Evolutionary conservation across 2,797 vertebrate species (phyloP).

Genomic region (Anomalospiza imberbis): DNA sequence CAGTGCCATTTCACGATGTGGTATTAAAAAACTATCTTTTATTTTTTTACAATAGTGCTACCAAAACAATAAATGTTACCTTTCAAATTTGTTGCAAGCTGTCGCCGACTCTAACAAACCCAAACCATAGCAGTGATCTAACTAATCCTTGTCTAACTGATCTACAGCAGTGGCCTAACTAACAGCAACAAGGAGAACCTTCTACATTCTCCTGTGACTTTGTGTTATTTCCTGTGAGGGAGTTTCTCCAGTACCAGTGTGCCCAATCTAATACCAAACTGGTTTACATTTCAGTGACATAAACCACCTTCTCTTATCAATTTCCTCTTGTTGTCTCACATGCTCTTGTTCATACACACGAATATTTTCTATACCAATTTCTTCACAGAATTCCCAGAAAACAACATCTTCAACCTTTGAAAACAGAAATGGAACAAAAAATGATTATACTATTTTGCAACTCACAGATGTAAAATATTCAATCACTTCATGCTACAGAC

Average conservation of each 20-base stretch:
- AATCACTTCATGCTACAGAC: neutral
- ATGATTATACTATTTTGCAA: neutral
- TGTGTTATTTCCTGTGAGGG: neutral
- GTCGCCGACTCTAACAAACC: neutral
- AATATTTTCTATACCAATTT: constrained; percentile 88
- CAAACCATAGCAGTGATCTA: neutral
- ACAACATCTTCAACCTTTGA: constrained; percentile 87
- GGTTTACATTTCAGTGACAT: neutral
- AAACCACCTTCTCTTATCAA: constrained; percentile 85
- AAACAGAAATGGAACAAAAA: neutral
- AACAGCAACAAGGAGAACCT: neutral
- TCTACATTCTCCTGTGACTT: neutral
- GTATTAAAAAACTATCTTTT: neutral
- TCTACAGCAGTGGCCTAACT: neutral
- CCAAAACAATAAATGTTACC: neutral
- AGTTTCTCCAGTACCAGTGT: neutral
- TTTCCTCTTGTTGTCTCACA: constrained; percentile 83
- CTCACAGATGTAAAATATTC: neutral
- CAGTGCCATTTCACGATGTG: neutral
- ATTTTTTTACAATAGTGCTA: neutral
- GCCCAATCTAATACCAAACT: neutral
- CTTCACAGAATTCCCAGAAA: constrained; percentile 89
- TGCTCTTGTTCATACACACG: constrained; percentile 88
- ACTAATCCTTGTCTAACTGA: neutral
- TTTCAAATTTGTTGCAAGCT: neutral